These are phyloP conservation scores for Sinotaia quadrata DNA, from an alignment of 2,888 invertebrate genomes.

Conservation along the genomic window DNA sequence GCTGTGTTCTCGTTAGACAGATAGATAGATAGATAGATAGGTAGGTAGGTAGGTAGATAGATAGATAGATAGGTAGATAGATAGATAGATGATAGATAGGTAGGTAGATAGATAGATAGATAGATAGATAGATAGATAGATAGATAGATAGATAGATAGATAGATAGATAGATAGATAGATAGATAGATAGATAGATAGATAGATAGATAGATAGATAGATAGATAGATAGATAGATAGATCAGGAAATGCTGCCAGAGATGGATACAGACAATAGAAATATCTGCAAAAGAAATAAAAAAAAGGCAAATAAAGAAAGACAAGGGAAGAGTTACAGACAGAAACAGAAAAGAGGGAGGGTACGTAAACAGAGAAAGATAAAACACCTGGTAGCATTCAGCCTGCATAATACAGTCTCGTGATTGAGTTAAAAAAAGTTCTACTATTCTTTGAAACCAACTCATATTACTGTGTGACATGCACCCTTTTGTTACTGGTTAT, in stretches of 20 bases:
- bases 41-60: too few relatives aligned
- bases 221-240: constrained; percentile 12
- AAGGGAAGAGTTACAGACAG: neutral
- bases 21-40: too few relatives aligned
- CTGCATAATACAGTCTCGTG: too few relatives aligned
- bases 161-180: constrained; percentile 15
- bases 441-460: too few relatives aligned
- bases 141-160: constrained; percentile 15
- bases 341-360: neutral
- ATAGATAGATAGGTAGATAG: too few relatives aligned
- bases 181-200: constrained; percentile 3
- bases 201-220: neutral
- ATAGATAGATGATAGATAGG: too few relatives aligned
- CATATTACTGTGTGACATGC: too few relatives aligned
- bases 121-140: constrained; percentile 1
- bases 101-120: constrained; percentile 9
- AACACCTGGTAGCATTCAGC: too few relatives aligned
- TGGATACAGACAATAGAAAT: neutral
- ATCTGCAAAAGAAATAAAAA: neutral
- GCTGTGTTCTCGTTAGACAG: too few relatives aligned
- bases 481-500: too few relatives aligned
- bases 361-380: neutral
- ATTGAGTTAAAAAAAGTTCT: too few relatives aligned
- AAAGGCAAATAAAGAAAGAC: constrained; percentile 2
- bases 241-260: neutral